Base-by-base conservation (phyloP, 2,888 invertebrate species). In the Orthonevra nobilis region DNA sequence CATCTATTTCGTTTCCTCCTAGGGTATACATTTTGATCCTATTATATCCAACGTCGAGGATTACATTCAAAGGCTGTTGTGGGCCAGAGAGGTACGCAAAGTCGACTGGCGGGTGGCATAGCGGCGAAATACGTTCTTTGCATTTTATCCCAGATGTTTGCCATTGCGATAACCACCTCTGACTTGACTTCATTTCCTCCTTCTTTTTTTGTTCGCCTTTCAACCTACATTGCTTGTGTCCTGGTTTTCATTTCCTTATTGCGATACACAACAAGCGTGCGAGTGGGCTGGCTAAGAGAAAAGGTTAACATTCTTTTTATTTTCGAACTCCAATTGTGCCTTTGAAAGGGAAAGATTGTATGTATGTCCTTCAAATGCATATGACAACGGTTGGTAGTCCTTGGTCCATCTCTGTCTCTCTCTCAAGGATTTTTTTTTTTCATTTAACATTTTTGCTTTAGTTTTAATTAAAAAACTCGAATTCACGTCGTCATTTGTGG, bases 391-490 rank as follows among this genome's bases (percentile, higher is more conserved):
- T 58, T 52, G 32, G 32, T 68, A 32, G 60, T 48, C 28, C 58
- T 54, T 54, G 20, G 15, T 64, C 50, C 50, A 66, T 12, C 28
- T 15, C 19, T 32, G 3, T 23, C 23, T 5, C 3, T 23, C 15
- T 38, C 32, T 42, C 32, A 4, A 32, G 34, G 48, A 52, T 15
- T 14, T 42, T 48, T 46, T 30, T 26, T 42, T 20, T 38, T 52
- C 23, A 10, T 19, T 56, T n/a, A n/a, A n/a, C n/a, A n/a, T n/a
- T 54, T 75, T 69, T 56, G 46, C 63, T 48, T 42, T 6, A 68
- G 46, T 69, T 75, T 75, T 75, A 77, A 77, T 77, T 77, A 77
- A 77, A n/a, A 77, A 77, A 30, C 64, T 60, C 58, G 42, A 50
- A 70, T 44, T 56, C 42, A 40, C 50, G 38, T 54, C 32, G 44